These are phyloP conservation scores for Formicarius rufipectus DNA, from an alignment of 2,113 vertebrate genomes.

Conservation along the genomic window DNA sequence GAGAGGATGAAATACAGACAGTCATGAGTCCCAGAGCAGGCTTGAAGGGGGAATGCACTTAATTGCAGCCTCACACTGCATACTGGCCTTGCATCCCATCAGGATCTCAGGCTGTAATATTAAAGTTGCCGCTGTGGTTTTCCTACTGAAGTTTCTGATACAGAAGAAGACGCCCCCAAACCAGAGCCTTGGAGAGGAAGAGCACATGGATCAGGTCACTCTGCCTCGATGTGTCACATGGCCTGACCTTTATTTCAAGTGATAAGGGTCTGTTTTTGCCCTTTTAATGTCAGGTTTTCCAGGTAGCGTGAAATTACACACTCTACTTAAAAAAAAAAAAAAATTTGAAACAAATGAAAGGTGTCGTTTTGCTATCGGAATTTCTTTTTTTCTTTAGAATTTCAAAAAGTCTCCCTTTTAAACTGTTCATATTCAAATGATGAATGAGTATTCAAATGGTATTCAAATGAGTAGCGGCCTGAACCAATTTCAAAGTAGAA, in stretches of 20 bases:
- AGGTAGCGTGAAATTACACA: fast-evolving
- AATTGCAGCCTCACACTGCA: fast-evolving
- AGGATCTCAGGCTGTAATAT: fast-evolving
- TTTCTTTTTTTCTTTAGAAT: not conserved
- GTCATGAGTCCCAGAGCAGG: fast-evolving
- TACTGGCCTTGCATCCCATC: fast-evolving
- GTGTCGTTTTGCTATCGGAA: not conserved
- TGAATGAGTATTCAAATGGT: not conserved
- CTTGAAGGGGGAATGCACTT: fast-evolving
- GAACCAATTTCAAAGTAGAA: not conserved
- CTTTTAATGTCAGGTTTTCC: not conserved
- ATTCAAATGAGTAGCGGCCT: not conserved
- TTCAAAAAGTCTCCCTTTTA: not conserved
- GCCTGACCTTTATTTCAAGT: not conserved
- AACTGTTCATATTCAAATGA: not conserved
- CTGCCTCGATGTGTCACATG: fast-evolving
- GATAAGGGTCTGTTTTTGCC: fast-evolving
- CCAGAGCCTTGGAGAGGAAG: not conserved
- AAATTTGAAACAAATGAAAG: not conserved
- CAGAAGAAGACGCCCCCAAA: not conserved
- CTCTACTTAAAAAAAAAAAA: too few relatives aligned
- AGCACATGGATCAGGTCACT: not conserved
- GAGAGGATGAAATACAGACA: not conserved
- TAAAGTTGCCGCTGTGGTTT: not conserved
- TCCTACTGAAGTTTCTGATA: not conserved